phyloP scores from a whole-genome alignment of 2,113 vertebrate species.

The Nothobranchius kuhntae region DNA sequence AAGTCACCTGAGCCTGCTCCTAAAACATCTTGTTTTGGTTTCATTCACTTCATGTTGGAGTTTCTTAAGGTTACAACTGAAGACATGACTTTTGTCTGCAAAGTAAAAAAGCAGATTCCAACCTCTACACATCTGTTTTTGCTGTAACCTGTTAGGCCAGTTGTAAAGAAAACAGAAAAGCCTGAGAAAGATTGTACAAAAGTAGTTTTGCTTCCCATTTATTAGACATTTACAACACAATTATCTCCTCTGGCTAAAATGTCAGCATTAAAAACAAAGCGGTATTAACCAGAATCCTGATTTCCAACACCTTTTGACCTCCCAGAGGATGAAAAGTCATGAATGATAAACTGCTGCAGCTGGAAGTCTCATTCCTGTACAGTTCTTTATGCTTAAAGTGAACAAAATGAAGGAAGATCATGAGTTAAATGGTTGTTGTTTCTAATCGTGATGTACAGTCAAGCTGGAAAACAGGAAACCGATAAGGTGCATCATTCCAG shows the following conservation, averaged over 20 bases:
- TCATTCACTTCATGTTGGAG: constrained; percentile 16
- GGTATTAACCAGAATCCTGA: constrained; percentile 12
- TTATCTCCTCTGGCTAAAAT: constrained; percentile 38
- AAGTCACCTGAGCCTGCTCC: constrained; percentile 19
- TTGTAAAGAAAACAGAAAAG: constrained; percentile 40
- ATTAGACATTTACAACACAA: constrained; percentile 40
- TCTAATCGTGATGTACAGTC: neutral
- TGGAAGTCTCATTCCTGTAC: constrained; percentile 26
- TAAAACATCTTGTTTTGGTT: constrained; percentile 9
- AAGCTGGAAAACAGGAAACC: constrained; percentile 5
- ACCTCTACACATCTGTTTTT: constrained; percentile 35
- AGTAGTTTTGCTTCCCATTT: constrained; percentile 11
- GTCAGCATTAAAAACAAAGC: constrained; percentile 36
- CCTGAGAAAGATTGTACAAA: constrained; percentile 20
- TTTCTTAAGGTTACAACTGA: constrained; percentile 24
- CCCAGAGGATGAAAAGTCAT: constrained; percentile 17
- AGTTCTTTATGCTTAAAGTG: constrained; percentile 7
- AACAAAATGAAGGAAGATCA: constrained; percentile 12
- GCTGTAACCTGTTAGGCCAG: constrained; percentile 52
- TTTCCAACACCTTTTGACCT: constrained; percentile 34
- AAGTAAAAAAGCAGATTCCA: constrained; percentile 51
- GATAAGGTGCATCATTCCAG: constrained; percentile 11
- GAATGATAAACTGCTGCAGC: constrained; percentile 48
- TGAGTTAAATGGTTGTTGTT: constrained; percentile 17
- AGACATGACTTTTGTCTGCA: constrained; percentile 16